phyloP scores from a whole-genome alignment of 2,888 invertebrate genomes.

The Sinodicranocentrus sp. region DNA sequence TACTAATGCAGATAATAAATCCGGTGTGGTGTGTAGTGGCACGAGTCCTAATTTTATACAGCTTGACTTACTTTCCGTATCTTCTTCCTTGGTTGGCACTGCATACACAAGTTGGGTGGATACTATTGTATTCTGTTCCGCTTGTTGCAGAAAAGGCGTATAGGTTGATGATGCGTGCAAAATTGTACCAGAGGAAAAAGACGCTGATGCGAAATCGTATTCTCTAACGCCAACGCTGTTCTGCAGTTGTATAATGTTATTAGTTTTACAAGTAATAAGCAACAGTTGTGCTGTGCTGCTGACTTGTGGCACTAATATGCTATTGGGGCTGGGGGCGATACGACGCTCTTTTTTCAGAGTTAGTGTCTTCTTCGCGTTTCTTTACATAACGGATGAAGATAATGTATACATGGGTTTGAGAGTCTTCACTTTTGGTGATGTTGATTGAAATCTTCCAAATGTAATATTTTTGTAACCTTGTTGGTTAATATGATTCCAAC shows the following conservation, averaged over 20 bases:
- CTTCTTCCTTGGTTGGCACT: background rate
- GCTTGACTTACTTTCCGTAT: conserved; percentile 29
- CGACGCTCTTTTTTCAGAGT: too few relatives aligned
- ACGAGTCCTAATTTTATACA: conserved; percentile 34
- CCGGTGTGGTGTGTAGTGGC: background rate
- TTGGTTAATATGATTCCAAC: conserved; percentile 28
- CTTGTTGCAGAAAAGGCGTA: background rate
- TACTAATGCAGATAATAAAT: conserved; percentile 1
- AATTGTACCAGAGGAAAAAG: conserved; percentile 19
- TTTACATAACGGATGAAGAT: background rate
- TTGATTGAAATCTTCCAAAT: conserved; percentile 31
- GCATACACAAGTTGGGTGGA: background rate
- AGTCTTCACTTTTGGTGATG: background rate
- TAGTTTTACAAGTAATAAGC: conserved; percentile 23
- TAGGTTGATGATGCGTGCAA: conserved; percentile 40
- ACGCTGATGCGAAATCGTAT: background rate
- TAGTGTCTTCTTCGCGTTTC: too few relatives aligned
- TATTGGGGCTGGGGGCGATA: background rate
- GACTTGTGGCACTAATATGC: background rate
- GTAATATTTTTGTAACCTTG: conserved; percentile 47
- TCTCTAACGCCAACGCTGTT: background rate
- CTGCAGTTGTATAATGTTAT: conserved; percentile 26
- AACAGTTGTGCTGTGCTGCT: conserved; percentile 12
- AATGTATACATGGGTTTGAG: background rate
- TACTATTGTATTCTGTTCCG: background rate